Base-by-base conservation (phyloP, 2,888 invertebrate species). In the Tridacna gigas region DNA sequence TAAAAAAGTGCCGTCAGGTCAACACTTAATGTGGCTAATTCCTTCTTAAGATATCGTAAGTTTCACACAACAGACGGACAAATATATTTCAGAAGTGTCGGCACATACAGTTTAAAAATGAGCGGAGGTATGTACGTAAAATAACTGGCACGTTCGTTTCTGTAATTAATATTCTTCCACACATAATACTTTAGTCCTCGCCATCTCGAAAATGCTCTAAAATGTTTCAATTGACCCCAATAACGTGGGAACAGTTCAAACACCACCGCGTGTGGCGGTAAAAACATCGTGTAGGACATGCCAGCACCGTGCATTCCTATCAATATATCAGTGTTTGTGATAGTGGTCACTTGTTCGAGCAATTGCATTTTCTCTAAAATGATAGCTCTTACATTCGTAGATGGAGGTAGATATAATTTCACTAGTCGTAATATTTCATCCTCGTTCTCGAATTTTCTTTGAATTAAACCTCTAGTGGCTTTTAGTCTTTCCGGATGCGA, bases 261-360 rank as follows among this genome's bases (percentile, higher is more conserved):
- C 20, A 88, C 80, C 2, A 69, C 82, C 11, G 88, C 88, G 51
- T 88, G 86, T 45, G 69, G 51, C 12, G 86, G 88, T 28, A 88
- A 66, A 75, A 88, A 82, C 79, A 88, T 73, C 11, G 75, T 60
- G 48, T 88, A 84, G 0, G 85, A 60, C 83, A 86, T 88, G 0
- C 88, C 88, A 0, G 88, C 88, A 2, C 88, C 88, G 28, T 88
- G 88, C 88, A 88, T 88, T n/a, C 88, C 88, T 18, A 86, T 78
- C 11, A 88, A 56, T 22, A 88, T 47, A n/a, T 88, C 88, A 0
- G 88, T 86, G 20, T 84, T 75, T 66, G 83, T 77, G 25, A 88
- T 47, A 22, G 84, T 37, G 20, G 82, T 28, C 26, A 88, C 51
- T 45, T 88, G 88, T 15, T 86, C 82, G 22, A 79, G 67, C 85